Evolutionary conservation across 1,140 invertebrate species (phyloP), one percentile per base, ranked within the genome.

Genomic region (Cheumatopsyche charites): DNA sequence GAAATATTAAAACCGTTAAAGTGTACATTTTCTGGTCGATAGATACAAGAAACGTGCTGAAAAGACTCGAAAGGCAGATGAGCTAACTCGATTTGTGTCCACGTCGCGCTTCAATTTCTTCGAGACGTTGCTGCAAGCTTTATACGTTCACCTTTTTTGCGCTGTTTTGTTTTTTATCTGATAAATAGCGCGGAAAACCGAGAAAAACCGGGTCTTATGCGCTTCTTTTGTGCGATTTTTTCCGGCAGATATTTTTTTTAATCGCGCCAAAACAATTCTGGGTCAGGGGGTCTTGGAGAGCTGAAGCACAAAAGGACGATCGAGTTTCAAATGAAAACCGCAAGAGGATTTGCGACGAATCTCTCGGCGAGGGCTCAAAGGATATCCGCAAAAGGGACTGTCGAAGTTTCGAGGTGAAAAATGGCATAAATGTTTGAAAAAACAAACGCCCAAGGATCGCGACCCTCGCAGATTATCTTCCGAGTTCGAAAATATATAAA

Each of bases 21-120:
- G 17, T 15, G 13, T 49, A 49, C 13, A 43, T 19, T 49, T 49
- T 49, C 13, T 5, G 45, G 4, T 49, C 45, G 13, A 49, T 49
- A 49, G 45, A 4, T 4, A 13, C 13, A 13, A 3, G 17, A 5
- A 49, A 49, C 45, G 45, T 15, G 13, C 45, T n/a, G 45, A 49
- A 49, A 49, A 49, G 13, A n/a, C 45, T 49, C 4, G 13, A 49
- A 49, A 9, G 11, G 17, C 49, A 55, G 45, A 21, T 55, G 47
- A 0, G 47, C 12, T 68, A 68, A 68, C 29, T 68, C 47, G 26
- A 68, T 68, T 68, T 68, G 66, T 19, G 19, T 68, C 19, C 66
- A n/a, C 45, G 47, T 68, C 66, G 49, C 66, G 49, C 25, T 36
- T 43, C 66, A 68, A 55, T 68, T 52, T 55, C 26, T 45, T 15